Percentiles rank a stretch among this genome's conserved stretches.
phyloP scores from a whole-genome alignment of 2,888 invertebrate genomes.

The Melangyna quadrimaculata region DNA sequence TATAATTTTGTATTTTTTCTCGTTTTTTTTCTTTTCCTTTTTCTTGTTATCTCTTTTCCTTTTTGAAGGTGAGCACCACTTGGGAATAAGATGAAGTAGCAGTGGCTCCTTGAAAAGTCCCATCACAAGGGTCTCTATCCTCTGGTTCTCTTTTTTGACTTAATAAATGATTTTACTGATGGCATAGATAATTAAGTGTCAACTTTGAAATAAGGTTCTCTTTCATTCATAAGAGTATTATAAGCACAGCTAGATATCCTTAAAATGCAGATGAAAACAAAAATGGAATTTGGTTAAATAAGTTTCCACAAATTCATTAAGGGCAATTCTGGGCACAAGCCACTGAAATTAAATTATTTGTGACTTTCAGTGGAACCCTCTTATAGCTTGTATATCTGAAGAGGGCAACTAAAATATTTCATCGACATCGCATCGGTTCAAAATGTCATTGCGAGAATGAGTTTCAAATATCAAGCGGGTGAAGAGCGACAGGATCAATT shows the following conservation, averaged over 20 bases:
- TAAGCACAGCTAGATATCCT: neutral
- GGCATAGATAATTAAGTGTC: constrained; percentile 71
- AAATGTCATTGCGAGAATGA: neutral
- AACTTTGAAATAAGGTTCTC: constrained; percentile 61
- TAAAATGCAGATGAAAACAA: constrained; percentile 3
- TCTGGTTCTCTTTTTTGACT: constrained; percentile 24
- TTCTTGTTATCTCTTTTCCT: constrained; percentile 17
- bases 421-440: neutral
- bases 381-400: neutral
- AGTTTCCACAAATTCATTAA: constrained; percentile 52
- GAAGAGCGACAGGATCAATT: constrained; percentile 20
- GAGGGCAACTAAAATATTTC: neutral
- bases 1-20: constrained; percentile 62
- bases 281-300: neutral
- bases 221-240: constrained; percentile 26
- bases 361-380: constrained; percentile 4
- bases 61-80: constrained; percentile 55
- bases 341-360: constrained; percentile 43
- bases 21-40: constrained; percentile 3
- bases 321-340: constrained; percentile 55
- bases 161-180: constrained; percentile 69
- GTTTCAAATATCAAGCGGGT: neutral
- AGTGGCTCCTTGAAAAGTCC: constrained; percentile 6
- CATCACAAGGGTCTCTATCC: constrained; percentile 27
- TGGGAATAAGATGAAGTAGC: constrained; percentile 58